Percentiles rank a stretch among this genome's conserved stretches.
These are phyloP conservation scores for Tryphoninae sp. DNA, from an alignment of 2,888 invertebrate species.

Conservation along the genomic window DNA sequence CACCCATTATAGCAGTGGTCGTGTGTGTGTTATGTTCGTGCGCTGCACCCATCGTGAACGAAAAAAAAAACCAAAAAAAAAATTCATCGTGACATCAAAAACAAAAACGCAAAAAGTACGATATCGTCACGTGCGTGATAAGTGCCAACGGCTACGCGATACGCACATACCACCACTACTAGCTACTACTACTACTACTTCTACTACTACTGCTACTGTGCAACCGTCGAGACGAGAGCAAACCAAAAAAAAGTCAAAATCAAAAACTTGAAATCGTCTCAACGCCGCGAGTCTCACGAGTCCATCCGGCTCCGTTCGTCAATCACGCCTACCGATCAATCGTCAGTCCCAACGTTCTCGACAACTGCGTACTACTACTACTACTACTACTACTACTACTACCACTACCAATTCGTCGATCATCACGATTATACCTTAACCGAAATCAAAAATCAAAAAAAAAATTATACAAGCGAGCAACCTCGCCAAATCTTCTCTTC, in stretches of 20 bases:
- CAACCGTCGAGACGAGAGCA: conserved; percentile 33
- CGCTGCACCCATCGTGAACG: conserved; percentile 47
- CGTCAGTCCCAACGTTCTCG: conserved; percentile 69
- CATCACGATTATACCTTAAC: conserved; percentile 68
- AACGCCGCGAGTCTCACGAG: conserved; percentile 67
- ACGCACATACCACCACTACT: conserved; percentile 63
- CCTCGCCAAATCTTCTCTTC: conserved; percentile 78
- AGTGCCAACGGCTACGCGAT: conserved; percentile 58
- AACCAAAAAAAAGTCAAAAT: conserved; percentile 40
- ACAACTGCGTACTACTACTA: conserved; percentile 71
- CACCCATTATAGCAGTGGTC: conserved; percentile 62
- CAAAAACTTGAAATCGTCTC: conserved; percentile 68
- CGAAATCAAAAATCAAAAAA: conserved; percentile 57
- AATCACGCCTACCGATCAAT: conserved; percentile 72
- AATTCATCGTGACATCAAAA: conserved; percentile 53
- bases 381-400: conserved; percentile 70
- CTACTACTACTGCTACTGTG: conserved; percentile 71
- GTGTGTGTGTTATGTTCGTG: conserved; percentile 52
- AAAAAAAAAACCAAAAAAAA: conserved; percentile 8
- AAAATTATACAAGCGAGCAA: conserved; percentile 65
- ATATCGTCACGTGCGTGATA: conserved; percentile 48
- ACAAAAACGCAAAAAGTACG: background rate
- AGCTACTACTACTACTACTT: conserved; percentile 71
- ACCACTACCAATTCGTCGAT: conserved; percentile 74
- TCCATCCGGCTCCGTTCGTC: conserved; percentile 74